Evolutionary conservation across 1,140 invertebrate species (phyloP).

Genomic region (Brachionus rubens): DNA sequence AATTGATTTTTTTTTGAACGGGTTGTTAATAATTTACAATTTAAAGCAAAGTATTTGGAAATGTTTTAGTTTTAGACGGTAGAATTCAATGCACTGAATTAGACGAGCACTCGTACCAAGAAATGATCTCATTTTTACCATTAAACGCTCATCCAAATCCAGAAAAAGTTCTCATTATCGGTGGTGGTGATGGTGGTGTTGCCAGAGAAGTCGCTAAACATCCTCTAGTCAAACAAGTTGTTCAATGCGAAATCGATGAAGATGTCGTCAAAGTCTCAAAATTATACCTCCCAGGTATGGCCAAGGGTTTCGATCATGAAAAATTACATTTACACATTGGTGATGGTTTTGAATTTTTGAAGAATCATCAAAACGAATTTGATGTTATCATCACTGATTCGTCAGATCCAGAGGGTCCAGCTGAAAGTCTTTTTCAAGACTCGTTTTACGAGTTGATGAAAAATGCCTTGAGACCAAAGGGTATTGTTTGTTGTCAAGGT

Average conservation of each 20-base stretch:
- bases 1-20: too few species aligned
- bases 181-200: constrained; percentile 94
- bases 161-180: constrained; percentile 89
- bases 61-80: constrained; percentile 84
- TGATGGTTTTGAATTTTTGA: constrained; percentile 92
- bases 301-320: constrained; percentile 74
- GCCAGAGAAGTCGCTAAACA: constrained; percentile 90
- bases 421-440: constrained; percentile 69
- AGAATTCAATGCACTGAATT: constrained; percentile 92
- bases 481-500: constrained; percentile 83
- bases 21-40: constrained; percentile 52
- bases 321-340: constrained; percentile 80
- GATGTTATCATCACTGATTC: constrained; percentile 98
- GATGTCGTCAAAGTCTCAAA: constrained; percentile 85
- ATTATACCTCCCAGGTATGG: constrained; percentile 84
- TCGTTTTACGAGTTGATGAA: constrained; percentile 83
- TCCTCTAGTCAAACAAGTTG: constrained; percentile 77
- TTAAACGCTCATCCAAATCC: constrained; percentile 85
- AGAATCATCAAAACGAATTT: constrained; percentile 77
- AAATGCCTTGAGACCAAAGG: constrained; percentile 74
- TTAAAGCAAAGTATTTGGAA: constrained; percentile 78
- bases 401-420: constrained; percentile 84
- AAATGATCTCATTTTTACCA: constrained; percentile 93
- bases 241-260: constrained; percentile 91
- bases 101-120: constrained; percentile 97